These are phyloP conservation scores for Oryzaephilus surinamensis DNA, from an alignment of 1,140 invertebrate species.

Conservation along the genomic window DNA sequence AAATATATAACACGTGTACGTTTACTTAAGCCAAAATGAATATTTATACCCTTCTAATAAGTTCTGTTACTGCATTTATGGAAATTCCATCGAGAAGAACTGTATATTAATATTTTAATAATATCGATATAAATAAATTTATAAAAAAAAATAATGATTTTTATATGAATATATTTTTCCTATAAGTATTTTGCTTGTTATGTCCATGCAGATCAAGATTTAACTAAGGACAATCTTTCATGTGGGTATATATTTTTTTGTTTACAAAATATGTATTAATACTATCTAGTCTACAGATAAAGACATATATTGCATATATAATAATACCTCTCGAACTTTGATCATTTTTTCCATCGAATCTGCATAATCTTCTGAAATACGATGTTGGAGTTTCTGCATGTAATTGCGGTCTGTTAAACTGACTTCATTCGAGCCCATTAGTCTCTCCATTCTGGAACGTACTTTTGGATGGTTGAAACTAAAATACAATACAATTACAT, in stretches of 20 bases:
- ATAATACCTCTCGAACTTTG: constrained; percentile 48
- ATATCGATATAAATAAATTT: too few species aligned
- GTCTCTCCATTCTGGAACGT: constrained; percentile 45
- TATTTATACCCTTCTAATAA: too few species aligned
- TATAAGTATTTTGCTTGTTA: too few species aligned
- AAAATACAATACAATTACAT: too few species aligned
- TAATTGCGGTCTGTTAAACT: constrained; percentile 51
- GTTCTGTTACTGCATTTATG: too few species aligned
- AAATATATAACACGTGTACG: too few species aligned
- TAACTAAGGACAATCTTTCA: background rate
- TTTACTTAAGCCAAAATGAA: too few species aligned
- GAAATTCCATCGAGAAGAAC: too few species aligned
- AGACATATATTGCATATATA: constrained; percentile 3
- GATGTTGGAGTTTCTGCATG: constrained; percentile 51
- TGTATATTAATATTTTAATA: too few species aligned
- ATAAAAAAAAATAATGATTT: background rate
- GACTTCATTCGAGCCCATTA: constrained; percentile 55
- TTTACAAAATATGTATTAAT: background rate
- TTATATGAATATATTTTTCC: too few species aligned
- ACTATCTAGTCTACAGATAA: background rate
- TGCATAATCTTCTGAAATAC: constrained; percentile 48
- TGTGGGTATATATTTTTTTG: background rate
- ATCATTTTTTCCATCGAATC: constrained; percentile 50
- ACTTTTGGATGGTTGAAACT: constrained; percentile 44
- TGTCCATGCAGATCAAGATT: too few species aligned